Conservation (phyloP, 2,888 invertebrate species). For the Galerucella calmariensis region DNA sequence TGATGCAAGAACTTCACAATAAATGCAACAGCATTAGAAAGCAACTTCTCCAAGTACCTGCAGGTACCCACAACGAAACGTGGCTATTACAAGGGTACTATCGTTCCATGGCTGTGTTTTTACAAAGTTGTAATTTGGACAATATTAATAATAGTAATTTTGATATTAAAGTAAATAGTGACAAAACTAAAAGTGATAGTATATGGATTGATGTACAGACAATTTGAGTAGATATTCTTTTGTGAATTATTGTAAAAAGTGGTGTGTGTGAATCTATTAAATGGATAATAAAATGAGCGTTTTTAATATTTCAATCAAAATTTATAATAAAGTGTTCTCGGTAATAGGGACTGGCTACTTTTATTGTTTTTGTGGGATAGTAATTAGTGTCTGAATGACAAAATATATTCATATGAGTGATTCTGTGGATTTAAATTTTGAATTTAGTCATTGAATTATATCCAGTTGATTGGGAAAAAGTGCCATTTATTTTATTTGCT, state of each 20-base stretch:
- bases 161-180: conserved; percentile 49
- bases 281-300: neutral
- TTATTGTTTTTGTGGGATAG: no score
- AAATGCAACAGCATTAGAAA: conserved; percentile 81
- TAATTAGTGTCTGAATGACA: no score
- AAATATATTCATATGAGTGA: no score
- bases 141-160: conserved; percentile 45
- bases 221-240: conserved; percentile 29
- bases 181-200: conserved; percentile 42
- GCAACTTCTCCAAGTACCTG: conserved; percentile 79
- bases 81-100: conserved; percentile 90
- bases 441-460: no score
- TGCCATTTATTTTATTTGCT: no score
- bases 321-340: no score
- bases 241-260: neutral
- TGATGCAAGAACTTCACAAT: conserved; percentile 86
- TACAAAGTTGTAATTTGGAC: conserved; percentile 62
- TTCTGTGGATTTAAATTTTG: no score
- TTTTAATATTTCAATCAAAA: neutral
- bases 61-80: conserved; percentile 94
- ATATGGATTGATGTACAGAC: conserved; percentile 54
- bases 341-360: no score
- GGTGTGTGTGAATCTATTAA: conserved; percentile 16
- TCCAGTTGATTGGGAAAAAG: no score
- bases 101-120: conserved; percentile 68